Evolutionary conservation across 2,888 invertebrate genomes (phyloP).

Genomic region (Tenthredo amoena): DNA sequence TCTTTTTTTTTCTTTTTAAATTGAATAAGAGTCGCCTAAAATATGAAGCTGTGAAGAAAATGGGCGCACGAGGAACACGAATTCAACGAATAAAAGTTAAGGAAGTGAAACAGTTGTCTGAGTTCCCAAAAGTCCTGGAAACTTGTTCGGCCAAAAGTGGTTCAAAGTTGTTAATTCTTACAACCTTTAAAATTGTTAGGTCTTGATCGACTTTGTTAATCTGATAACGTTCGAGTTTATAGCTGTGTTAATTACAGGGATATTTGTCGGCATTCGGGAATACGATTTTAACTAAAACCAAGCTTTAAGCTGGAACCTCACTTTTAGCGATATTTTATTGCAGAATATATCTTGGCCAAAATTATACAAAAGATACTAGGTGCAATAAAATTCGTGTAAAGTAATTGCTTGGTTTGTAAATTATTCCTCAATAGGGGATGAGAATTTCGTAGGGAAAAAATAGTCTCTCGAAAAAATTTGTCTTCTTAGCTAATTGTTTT

Average conservation of each 20-base stretch:
- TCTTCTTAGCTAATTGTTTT: background rate
- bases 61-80: background rate
- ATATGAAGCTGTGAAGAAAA: background rate
- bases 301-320: background rate
- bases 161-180: slow-evolving; percentile 31
- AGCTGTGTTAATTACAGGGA: slow-evolving; percentile 44
- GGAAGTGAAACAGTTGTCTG: background rate
- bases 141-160: background rate
- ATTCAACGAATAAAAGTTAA: slow-evolving; percentile 14
- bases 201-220: slow-evolving; percentile 55
- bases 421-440: background rate
- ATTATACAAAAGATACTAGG: background rate
- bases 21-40: background rate
- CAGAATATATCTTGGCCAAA: background rate
- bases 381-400: background rate
- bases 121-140: background rate
- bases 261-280: slow-evolving; percentile 23
- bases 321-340: background rate
- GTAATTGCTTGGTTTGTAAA: background rate
- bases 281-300: slow-evolving; percentile 14
- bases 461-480: background rate
- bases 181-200: slow-evolving; percentile 48
- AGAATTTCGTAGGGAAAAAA: background rate
- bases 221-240: slow-evolving; percentile 49
- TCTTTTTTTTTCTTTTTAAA: background rate